phyloP scores from a whole-genome alignment of 2,113 vertebrate species.

The Pseudois nayaur region DNA sequence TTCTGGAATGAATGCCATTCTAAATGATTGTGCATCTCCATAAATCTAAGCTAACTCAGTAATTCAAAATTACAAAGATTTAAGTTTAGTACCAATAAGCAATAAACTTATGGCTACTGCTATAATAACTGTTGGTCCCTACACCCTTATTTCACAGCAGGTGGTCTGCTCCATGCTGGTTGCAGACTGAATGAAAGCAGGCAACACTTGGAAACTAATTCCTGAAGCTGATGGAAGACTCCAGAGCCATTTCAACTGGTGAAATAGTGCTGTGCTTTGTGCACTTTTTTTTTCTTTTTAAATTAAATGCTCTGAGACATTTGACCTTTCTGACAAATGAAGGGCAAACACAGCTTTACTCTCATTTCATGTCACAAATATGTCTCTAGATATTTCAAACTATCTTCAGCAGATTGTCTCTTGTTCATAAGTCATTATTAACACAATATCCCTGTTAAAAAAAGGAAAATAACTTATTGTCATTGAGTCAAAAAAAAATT shows the following conservation, averaged over 20 bases:
- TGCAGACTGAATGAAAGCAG: constrained; percentile 74
- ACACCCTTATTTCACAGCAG: constrained; percentile 81
- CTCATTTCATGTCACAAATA: neutral
- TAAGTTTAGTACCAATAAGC: constrained; percentile 85
- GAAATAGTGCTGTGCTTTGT: constrained; percentile 58
- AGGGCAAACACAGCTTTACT: constrained; percentile 49
- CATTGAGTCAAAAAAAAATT: neutral
- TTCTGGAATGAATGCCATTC: constrained; percentile 82
- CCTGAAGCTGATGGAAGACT: constrained; percentile 74
- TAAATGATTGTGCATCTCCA: constrained; percentile 82
- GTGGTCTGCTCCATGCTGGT: constrained; percentile 78
- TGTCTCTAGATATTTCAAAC: constrained; percentile 15
- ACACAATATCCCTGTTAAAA: neutral
- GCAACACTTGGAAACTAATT: constrained; percentile 79
- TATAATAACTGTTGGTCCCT: constrained; percentile 80
- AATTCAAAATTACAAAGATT: constrained; percentile 86
- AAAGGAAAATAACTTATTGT: neutral
- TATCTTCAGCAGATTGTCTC: neutral
- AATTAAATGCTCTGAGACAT: constrained; percentile 61
- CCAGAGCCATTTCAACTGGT: constrained; percentile 67
- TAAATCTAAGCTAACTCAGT: constrained; percentile 88
- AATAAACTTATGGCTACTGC: constrained; percentile 86
- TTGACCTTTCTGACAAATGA: constrained; percentile 70
- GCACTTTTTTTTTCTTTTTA: constrained; percentile 45
- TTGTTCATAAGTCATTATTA: neutral